Conservation (phyloP, 2,113 vertebrate species). For the Macquaria australasica region DNA sequence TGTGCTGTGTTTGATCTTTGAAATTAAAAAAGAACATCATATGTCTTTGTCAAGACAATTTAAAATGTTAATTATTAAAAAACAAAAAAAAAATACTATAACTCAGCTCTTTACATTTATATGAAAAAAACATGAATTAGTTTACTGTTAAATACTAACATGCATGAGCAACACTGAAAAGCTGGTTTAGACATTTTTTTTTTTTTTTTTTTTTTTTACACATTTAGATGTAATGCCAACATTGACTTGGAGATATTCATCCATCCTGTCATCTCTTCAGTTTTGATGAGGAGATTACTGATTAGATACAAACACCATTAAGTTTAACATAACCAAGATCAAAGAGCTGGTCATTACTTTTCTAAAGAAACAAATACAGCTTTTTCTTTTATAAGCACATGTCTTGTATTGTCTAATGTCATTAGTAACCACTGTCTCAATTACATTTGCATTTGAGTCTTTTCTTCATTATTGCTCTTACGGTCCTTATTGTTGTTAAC, state of each 20-base stretch:
- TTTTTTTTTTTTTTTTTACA: not conserved
- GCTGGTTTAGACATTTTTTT: not conserved
- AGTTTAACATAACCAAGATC: not conserved
- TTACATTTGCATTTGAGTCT: not conserved
- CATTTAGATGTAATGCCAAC: not conserved
- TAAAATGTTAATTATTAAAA: not conserved
- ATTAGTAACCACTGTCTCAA: not conserved
- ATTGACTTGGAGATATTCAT: not conserved
- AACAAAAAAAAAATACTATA: not conserved
- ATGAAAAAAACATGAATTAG: not conserved
- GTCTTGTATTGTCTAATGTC: not conserved
- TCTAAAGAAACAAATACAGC: not conserved
- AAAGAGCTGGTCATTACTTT: not conserved
- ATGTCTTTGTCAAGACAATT: not conserved
- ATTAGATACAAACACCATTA: not conserved
- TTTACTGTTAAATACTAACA: not conserved
- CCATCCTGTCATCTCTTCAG: not conserved
- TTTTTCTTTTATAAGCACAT: slow-evolving; percentile 2
- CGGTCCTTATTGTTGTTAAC: not conserved
- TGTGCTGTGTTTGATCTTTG: not conserved
- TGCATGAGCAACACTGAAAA: not conserved
- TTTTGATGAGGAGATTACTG: not conserved
- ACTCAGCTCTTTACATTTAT: not conserved
- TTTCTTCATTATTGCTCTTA: not conserved
- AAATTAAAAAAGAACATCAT: not conserved